These are phyloP conservation scores for Centropristis striata DNA, from an alignment of 2,113 vertebrate genomes.

Conservation along the genomic window DNA sequence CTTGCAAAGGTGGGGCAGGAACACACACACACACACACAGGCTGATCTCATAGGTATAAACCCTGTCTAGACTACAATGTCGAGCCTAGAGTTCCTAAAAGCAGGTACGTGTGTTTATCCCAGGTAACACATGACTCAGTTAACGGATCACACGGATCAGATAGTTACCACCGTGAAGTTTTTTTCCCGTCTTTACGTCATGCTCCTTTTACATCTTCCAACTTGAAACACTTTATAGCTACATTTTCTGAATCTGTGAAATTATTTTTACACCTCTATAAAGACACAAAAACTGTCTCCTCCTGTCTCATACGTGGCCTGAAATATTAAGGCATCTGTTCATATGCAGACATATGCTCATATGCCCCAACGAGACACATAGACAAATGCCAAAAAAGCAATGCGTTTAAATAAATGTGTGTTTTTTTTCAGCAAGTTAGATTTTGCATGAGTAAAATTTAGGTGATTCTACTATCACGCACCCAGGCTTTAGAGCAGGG, in stretches of 20 bases:
- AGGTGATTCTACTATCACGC: neutral
- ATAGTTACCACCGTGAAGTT: neutral
- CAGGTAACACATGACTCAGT: neutral
- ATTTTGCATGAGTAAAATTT: neutral
- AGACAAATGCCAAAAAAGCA: constrained; percentile 3
- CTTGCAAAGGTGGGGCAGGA: constrained; percentile 39
- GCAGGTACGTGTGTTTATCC: constrained; percentile 7
- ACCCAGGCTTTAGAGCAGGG: neutral
- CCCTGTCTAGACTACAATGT: constrained; percentile 48
- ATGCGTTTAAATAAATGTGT: neutral
- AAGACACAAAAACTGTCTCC: neutral
- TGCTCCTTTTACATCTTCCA: constrained; percentile 5
- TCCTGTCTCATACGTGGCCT: neutral
- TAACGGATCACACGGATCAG: neutral
- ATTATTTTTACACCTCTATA: constrained; percentile 8
- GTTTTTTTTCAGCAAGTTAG: neutral
- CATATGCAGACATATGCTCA: neutral
- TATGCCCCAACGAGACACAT: neutral
- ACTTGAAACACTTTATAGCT: neutral
- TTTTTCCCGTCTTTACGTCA: constrained; percentile 23
- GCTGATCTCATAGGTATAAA: constrained; percentile 37
- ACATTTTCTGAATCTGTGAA: constrained; percentile 15
- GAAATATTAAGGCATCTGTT: constrained; percentile 28
- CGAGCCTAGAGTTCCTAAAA: constrained; percentile 12
- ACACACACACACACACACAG: constrained; percentile 18